These are phyloP conservation scores for Patella vulgata DNA, from an alignment of 1,140 invertebrate genomes.

Conservation along the genomic window DNA sequence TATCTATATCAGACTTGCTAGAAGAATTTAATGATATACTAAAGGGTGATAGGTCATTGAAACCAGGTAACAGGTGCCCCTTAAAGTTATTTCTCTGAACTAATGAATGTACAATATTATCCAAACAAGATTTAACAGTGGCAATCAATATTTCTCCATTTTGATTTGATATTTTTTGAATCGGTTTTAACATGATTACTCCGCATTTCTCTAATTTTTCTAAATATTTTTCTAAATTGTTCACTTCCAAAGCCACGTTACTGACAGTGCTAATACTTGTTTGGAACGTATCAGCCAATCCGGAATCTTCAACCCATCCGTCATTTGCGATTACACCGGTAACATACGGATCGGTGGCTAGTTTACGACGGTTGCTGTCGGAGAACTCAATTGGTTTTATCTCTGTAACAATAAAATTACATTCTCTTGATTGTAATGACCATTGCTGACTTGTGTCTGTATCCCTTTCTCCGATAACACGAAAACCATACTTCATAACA, in stretches of 20 bases:
- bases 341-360: conserved; percentile 28
- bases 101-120: conserved; percentile 69
- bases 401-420: conserved; percentile 66
- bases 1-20: neutral
- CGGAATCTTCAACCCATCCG: neutral
- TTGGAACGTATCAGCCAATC: neutral
- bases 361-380: too few species aligned
- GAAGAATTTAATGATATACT: neutral
- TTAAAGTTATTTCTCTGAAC: conserved; percentile 64
- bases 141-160: conserved; percentile 63
- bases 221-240: conserved; percentile 58
- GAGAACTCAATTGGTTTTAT: conserved; percentile 2
- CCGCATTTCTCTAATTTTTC: conserved; percentile 46
- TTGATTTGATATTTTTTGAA: conserved; percentile 50
- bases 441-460: conserved; percentile 56
- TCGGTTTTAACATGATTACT: conserved; percentile 48
- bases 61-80: conserved; percentile 68
- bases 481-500: conserved; percentile 60
- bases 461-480: conserved; percentile 50
- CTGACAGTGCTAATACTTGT: conserved; percentile 64
- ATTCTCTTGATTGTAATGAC: conserved; percentile 60
- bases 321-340: conserved; percentile 12
- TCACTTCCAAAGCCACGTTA: conserved; percentile 69
- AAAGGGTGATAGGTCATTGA: conserved; percentile 23
- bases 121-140: conserved; percentile 68